Conservation (phyloP, 2,113 vertebrate genomes). For the Capricornis sumatraensis region DNA sequence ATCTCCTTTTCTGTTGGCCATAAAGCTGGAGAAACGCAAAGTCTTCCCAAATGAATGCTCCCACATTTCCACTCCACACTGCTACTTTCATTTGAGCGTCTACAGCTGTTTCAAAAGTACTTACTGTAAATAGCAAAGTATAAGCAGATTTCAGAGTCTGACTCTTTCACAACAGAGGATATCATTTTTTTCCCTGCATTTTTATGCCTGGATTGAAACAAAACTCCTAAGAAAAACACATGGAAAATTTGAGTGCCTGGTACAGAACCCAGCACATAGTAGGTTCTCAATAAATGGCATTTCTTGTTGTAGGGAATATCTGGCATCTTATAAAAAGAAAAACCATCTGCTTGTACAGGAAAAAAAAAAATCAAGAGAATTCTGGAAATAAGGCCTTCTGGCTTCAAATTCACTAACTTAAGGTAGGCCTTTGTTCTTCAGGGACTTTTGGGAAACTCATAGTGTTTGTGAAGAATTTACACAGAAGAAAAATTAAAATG, state of each 20-base stretch:
- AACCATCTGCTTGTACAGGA: constrained; percentile 60
- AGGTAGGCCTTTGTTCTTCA: constrained; percentile 62
- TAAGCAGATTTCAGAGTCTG: constrained; percentile 77
- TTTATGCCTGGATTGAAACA: constrained; percentile 71
- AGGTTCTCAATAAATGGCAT: constrained; percentile 50
- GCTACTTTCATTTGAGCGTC: constrained; percentile 78
- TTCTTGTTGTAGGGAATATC: constrained; percentile 40
- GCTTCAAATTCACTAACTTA: constrained; percentile 65
- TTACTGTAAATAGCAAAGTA: constrained; percentile 81
- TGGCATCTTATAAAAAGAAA: constrained; percentile 72
- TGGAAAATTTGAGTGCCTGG: background rate
- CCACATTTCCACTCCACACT: constrained; percentile 82
- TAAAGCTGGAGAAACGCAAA: constrained; percentile 81
- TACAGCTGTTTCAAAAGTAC: constrained; percentile 80
- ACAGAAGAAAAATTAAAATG: constrained; percentile 28
- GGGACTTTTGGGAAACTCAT: constrained; percentile 21
- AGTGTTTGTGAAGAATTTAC: constrained; percentile 14
- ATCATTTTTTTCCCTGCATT: constrained; percentile 71
- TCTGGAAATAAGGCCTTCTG: constrained; percentile 50
- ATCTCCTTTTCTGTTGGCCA: constrained; percentile 82
- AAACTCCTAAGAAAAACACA: constrained; percentile 43
- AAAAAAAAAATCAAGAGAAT: constrained; percentile 69
- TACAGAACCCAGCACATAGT: constrained; percentile 41
- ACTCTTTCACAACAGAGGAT: constrained; percentile 73
- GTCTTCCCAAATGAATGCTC: constrained; percentile 81